Base-by-base conservation (phyloP, 2,888 invertebrate species). In the Heliconius charithonia region DNA sequence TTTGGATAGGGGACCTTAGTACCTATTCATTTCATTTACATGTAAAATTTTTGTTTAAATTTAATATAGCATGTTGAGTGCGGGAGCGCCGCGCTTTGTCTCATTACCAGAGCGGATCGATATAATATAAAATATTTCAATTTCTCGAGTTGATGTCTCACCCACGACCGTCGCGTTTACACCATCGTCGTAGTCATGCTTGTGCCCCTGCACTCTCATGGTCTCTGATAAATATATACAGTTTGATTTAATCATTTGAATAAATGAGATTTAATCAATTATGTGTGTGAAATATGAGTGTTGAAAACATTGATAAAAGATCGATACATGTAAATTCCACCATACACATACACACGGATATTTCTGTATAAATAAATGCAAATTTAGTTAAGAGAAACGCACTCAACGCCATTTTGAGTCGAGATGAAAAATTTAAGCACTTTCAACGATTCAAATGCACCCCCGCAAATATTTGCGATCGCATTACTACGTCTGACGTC, bases 401-500 rank as follows among this genome's bases (percentile, higher is more conserved):
- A 62, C 63, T 63, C 41, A 19, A 74, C 22, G 41, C 59, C 73
- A 13, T 74, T 74, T 74, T 63, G 63, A 63, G 62, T 66, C 66
- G 37, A 37, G 66, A 72, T 77, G 51, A 77, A 77, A 73, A 77
- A 77, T 77, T 66, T 66, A 77, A 73, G 67, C 56, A 67, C 67
- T 73, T 41, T 63, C 73, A 74, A 37, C 63, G 73, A 74, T 62
- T 74, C 73, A 62, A 77, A 73, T 73, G 77, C 73, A 56, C 77
- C 77, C 72, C 62, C 41, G 67, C 76, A 65, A 79, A 79, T 75
- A 66, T 79, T 79, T 79, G 79, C 75, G 70, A 78, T 70, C 51
- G 79, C 79, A 75, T 79, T 79, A 79, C 79, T 62, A 13, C 19
- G 66, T 67, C 76, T 71, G 63, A 66, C 29, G 29, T 29, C 37